These are phyloP conservation scores for Muscicapa adusta DNA, from an alignment of 2,113 vertebrate genomes.

Conservation along the genomic window DNA sequence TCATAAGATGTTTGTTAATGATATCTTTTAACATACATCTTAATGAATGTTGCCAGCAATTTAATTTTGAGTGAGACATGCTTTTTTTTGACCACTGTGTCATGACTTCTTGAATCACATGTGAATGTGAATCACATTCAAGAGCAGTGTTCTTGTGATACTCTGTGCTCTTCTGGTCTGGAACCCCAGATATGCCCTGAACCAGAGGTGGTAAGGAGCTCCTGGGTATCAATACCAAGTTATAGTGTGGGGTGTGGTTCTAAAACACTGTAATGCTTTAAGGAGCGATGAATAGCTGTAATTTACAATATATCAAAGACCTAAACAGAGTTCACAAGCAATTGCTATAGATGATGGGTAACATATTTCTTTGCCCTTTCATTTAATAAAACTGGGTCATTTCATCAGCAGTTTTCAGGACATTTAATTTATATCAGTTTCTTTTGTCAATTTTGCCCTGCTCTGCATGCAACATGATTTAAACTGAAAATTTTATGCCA, in stretches of 20 bases:
- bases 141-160: background rate
- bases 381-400: background rate
- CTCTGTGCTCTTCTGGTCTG: background rate
- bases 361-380: background rate
- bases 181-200: background rate
- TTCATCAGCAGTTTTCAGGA: background rate
- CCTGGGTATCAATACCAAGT: background rate
- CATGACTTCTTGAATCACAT: background rate
- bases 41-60: background rate
- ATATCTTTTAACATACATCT: background rate
- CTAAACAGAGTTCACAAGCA: background rate
- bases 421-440: background rate
- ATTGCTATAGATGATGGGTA: background rate
- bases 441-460: background rate
- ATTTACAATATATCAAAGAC: background rate
- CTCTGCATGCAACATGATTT: background rate
- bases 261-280: background rate
- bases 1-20: background rate
- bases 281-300: background rate
- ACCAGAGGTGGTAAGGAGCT: background rate
- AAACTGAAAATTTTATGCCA: background rate
- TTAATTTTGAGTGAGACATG: background rate
- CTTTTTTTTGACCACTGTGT: background rate
- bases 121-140: background rate
- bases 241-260: rapidly evolving